Evolutionary conservation across 2,888 invertebrate species (phyloP).

Genomic region (Cylloceria caligata): DNA sequence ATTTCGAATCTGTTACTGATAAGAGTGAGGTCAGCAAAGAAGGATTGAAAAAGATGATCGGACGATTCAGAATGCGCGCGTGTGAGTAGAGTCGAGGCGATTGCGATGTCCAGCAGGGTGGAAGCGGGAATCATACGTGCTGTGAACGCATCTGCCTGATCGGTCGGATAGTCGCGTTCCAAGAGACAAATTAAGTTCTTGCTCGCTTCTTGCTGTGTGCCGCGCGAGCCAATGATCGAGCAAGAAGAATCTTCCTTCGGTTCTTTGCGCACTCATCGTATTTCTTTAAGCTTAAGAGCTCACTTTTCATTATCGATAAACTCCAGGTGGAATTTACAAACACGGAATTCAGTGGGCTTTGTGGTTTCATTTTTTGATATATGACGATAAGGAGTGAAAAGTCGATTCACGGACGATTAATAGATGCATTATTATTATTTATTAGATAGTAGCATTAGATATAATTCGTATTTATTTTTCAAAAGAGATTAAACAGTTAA

Average conservation of each 20-base stretch:
- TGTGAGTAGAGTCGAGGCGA: constrained; percentile 4
- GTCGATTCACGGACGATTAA: too few relatives aligned
- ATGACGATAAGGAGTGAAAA: too few relatives aligned
- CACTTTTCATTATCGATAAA: constrained; percentile 45
- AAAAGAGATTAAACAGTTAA: too few relatives aligned
- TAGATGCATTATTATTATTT: too few relatives aligned
- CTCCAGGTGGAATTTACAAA: constrained; percentile 20
- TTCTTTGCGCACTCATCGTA: constrained; percentile 16
- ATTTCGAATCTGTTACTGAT: constrained; percentile 52
- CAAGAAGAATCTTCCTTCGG: constrained; percentile 15
- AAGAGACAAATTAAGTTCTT: constrained; percentile 83
- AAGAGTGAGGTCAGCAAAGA: constrained; percentile 42
- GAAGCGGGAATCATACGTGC: constrained; percentile 60
- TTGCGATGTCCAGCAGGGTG: constrained; percentile 14
- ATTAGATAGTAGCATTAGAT: too few relatives aligned
- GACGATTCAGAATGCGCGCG: constrained; percentile 38
- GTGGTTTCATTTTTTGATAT: background rate
- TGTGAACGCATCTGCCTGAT: constrained; percentile 78
- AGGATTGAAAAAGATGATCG: constrained; percentile 25
- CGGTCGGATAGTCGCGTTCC: constrained; percentile 80
- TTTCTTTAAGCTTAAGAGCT: constrained; percentile 24
- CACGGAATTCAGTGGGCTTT: background rate
- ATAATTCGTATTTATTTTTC: too few relatives aligned
- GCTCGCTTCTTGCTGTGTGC: constrained; percentile 69
- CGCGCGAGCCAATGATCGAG: constrained; percentile 38